Evolutionary conservation across 2,888 invertebrate genomes (phyloP), one percentile per base, ranked within the genome.

Genomic region (Hyposoter dolosus): DNA sequence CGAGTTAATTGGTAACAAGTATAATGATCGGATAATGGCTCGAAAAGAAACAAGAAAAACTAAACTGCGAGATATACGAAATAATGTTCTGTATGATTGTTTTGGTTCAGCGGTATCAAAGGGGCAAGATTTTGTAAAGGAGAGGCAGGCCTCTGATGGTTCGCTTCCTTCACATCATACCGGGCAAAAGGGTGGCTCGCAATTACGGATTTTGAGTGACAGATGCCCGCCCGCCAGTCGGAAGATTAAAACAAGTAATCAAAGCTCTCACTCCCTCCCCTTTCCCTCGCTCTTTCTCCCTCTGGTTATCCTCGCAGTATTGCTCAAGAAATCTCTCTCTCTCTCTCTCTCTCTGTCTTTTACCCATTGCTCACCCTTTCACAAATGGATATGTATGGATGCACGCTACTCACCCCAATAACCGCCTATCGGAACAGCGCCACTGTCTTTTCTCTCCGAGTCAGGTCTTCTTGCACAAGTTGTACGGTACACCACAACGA

Each of bases 231-330:
- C 92, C 92, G 91, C 93, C 91, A 93, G 93, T 92, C 92, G 92
- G 93, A 94, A 93, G 94, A 94, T 94, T 94, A 94, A 94, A 94
- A 94, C 94, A 93, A 94, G 94, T 94, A 94, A 94, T 94, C 94
- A 94, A 93, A 94, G 93, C 93, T 80, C 74, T 50, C 77, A 23
- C 91, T 32, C 56, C 7, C 23, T 10, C 19, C 63, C 9, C 60
- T 19, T 40, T 40, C 10, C 35, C 50, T 23, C 19, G 15, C 82
- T 28, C 56, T 53, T 90, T 43, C 43, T 35, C 32, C 17, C 82
- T 32, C 66, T 68, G 90, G 89, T 90, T 47, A 78, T 53, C 91
- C 92, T 89, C 84, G 89, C 91, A 91, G 91, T 91, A 75, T 40
- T 40, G 82, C 80, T 78, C 60, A 78, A 66, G 82, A 69, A 69